Conservation (phyloP, 1,140 invertebrate genomes). For the Bombus affinis region DNA sequence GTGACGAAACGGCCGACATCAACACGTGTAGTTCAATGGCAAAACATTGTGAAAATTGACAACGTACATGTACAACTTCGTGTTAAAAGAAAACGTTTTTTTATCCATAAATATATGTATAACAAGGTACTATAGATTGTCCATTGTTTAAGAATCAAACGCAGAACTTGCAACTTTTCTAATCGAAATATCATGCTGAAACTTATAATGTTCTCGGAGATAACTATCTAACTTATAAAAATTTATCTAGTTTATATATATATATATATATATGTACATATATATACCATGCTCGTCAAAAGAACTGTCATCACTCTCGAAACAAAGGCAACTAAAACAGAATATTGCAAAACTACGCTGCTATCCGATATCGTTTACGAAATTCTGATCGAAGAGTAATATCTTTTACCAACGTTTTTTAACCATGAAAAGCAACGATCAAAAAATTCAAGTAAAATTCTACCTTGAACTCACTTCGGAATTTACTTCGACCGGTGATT, state of each 20-base stretch:
- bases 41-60: not conserved
- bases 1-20: too few species aligned
- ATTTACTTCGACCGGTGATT: slow-evolving; percentile 55
- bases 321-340: not conserved
- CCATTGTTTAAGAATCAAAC: not conserved
- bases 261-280: not conserved
- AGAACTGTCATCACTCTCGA: not conserved
- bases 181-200: not conserved
- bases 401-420: not conserved
- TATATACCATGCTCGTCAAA: not conserved
- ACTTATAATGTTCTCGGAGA: not conserved
- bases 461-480: slow-evolving; percentile 3
- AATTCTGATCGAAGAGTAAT: not conserved
- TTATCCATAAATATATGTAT: not conserved
- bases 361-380: not conserved
- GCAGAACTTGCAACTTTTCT: not conserved
- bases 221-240: not conserved
- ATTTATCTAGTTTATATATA: not conserved
- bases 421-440: not conserved
- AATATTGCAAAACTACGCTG: not conserved
- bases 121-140: slow-evolving; percentile 1
- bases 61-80: not conserved
- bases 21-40: not conserved
- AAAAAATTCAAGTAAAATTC: slow-evolving; percentile 8
- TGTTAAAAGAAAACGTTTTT: not conserved